Evolutionary conservation across 2,113 vertebrate genomes (phyloP).

Genomic region (Astur gentilis): DNA sequence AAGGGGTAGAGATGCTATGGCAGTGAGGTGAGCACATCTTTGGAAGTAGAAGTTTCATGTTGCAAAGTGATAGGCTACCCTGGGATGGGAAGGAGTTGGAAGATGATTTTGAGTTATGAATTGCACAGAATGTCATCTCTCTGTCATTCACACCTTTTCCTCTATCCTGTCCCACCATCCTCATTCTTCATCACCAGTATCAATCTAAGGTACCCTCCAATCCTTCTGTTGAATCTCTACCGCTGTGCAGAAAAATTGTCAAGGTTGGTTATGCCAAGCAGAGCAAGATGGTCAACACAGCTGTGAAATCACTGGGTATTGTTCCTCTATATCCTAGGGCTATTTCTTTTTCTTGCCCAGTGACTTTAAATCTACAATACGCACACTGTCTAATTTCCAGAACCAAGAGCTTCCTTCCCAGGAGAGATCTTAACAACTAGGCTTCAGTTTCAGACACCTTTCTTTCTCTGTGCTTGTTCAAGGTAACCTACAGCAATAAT

Average conservation of each 20-base stretch:
- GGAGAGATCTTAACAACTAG: neutral
- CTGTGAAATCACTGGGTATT: neutral
- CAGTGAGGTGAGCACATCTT: neutral
- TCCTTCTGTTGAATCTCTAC: neutral
- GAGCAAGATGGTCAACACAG: neutral
- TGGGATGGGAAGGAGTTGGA: neutral
- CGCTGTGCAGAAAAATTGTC: neutral
- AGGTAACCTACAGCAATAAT: neutral
- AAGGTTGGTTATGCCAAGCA: neutral
- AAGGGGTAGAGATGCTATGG: neutral
- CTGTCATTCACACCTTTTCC: neutral
- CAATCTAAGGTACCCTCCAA: neutral
- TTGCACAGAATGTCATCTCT: neutral
- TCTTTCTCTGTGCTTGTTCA: neutral
- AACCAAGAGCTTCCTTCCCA: neutral
- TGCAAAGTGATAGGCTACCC: neutral
- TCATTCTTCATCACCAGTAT: neutral
- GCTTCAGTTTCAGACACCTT: neutral
- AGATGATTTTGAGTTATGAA: neutral
- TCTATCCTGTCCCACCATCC: neutral
- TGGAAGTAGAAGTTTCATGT: neutral
- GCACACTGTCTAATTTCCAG: neutral
- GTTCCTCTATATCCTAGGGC: neutral
- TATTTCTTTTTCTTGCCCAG: neutral
- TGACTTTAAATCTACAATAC: neutral